These are phyloP conservation scores for Silurus glanis DNA, from an alignment of 2,113 vertebrate species.

Conservation along the genomic window DNA sequence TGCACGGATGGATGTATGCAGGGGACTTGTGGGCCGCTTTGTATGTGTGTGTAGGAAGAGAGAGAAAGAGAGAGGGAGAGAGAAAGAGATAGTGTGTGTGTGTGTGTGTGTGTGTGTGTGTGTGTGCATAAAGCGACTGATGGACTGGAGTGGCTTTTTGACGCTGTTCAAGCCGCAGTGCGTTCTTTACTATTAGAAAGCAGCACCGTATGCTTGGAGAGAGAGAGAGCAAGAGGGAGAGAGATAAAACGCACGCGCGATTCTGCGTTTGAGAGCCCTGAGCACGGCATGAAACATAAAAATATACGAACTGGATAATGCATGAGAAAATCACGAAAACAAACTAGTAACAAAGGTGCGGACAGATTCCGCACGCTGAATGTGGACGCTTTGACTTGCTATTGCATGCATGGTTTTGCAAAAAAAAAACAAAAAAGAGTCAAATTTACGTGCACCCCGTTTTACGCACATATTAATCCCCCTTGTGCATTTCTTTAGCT, in stretches of 20 bases:
- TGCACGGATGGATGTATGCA: neutral
- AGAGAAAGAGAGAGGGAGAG: too few species aligned
- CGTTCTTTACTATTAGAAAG: constrained; percentile 67
- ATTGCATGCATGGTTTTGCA: neutral
- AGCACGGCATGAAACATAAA: constrained; percentile 12
- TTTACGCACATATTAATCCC: too few species aligned
- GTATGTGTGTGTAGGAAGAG: too few species aligned
- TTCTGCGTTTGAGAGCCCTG: neutral
- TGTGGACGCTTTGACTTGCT: neutral
- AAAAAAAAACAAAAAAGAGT: neutral
- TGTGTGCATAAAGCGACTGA: constrained; percentile 29
- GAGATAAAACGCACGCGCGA: neutral
- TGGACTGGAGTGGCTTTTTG: constrained; percentile 49
- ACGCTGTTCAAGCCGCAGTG: constrained; percentile 66
- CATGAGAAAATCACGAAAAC: neutral
- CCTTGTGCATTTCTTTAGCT: neutral
- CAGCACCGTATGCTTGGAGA: constrained; percentile 46
- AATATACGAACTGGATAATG: neutral
- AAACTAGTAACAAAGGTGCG: neutral
- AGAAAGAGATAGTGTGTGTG: too few species aligned
- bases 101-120: neutral
- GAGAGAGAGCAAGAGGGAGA: neutral
- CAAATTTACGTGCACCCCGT: neutral
- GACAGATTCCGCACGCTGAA: neutral
- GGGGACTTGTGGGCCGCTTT: neutral